Conservation (phyloP, 2,888 invertebrate species). For the Alsophila aescularia region DNA sequence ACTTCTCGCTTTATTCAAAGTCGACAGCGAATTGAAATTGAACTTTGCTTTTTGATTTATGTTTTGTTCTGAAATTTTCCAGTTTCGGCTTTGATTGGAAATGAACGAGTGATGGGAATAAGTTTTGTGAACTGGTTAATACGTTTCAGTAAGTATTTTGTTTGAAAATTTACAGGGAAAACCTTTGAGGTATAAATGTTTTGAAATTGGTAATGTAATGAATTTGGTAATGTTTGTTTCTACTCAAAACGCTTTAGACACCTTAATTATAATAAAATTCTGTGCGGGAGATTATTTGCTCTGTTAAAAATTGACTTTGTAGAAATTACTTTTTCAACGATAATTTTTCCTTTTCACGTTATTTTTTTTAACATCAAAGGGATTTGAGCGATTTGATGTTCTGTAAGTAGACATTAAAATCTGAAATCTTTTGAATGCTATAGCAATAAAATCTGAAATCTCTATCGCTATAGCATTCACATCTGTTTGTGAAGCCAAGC, state of each 20-base stretch:
- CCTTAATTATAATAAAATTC: not conserved
- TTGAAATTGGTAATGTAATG: no score
- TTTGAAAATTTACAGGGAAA: no score
- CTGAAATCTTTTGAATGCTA: no score
- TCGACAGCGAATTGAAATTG: conserved; percentile 8
- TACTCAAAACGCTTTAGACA: no score
- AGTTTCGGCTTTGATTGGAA: conserved; percentile 3
- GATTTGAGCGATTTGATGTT: not conserved
- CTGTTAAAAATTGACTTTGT: not conserved
- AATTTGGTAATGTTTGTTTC: no score
- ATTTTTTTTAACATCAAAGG: not conserved
- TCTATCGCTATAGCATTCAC: no score
- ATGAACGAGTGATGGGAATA: conserved; percentile 12
- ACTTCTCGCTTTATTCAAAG: conserved; percentile 18
- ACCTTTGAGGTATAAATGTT: no score
- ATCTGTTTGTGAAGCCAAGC: conserved; percentile 8
- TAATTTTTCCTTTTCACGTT: not conserved
- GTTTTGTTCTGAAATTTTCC: conserved; percentile 6
- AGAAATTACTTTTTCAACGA: not conserved
- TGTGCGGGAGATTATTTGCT: not conserved
- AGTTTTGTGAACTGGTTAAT: not conserved
- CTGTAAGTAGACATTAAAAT: not conserved
- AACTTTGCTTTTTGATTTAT: conserved; percentile 16
- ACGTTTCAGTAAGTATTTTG: no score
- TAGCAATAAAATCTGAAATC: no score